Conservation (phyloP, 2,113 vertebrate species). For the Pleuronectes platessa region DNA sequence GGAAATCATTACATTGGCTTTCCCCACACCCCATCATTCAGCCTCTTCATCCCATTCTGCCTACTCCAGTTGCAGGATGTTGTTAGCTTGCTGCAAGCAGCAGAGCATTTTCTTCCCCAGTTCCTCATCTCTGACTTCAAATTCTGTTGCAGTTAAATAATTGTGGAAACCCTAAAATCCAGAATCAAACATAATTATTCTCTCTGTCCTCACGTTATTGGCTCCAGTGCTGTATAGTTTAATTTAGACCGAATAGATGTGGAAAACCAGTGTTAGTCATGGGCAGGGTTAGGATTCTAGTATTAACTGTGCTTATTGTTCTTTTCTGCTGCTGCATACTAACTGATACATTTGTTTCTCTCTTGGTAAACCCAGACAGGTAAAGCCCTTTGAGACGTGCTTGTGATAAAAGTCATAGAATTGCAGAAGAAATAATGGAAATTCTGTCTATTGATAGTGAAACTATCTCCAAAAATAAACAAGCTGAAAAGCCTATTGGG, state of each 20-base stretch:
- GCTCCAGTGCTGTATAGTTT: background rate
- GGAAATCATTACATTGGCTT: no score
- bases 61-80: constrained; percentile 30
- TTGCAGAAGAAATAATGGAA: no score
- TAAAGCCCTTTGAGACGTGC: background rate
- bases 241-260: background rate
- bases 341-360: constrained; percentile 10
- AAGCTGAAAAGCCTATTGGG: no score
- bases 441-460: no score
- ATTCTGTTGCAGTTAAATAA: constrained; percentile 38
- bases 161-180: constrained; percentile 28
- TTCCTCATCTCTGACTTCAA: constrained; percentile 43
- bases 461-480: no score
- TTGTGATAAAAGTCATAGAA: background rate
- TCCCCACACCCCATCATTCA: constrained; percentile 6
- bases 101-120: constrained; percentile 41
- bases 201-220: background rate
- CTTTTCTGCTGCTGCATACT: constrained; percentile 23
- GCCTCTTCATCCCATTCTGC: constrained; percentile 27
- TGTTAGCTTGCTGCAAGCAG: constrained; percentile 57
- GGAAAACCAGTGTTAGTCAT: background rate
- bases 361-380: constrained; percentile 1
- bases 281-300: no score
- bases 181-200: constrained; percentile 39
- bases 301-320: background rate